Conservation (phyloP, 1,140 invertebrate species). For the Cepaea nemoralis region DNA sequence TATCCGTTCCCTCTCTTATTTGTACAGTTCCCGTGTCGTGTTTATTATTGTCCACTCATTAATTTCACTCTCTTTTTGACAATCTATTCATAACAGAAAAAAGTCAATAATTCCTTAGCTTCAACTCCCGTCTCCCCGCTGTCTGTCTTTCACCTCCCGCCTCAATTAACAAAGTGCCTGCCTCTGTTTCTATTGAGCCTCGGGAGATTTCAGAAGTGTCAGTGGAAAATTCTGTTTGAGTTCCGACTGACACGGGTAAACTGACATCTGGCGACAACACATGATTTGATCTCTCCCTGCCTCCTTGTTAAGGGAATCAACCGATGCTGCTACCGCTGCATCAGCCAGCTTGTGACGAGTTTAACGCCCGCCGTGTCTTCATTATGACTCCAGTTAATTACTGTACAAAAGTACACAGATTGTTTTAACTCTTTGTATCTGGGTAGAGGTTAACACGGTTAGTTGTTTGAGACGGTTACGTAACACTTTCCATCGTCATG, state of each 20-base stretch:
- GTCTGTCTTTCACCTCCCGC: too few species aligned
- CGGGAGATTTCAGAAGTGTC: neutral
- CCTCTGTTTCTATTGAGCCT: neutral
- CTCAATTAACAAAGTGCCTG: slow-evolving; percentile 2
- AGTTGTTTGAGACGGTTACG: too few species aligned
- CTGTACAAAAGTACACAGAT: neutral
- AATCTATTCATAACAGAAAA: too few species aligned
- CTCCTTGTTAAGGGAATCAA: neutral
- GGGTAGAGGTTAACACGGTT: too few species aligned
- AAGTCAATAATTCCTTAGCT: neutral
- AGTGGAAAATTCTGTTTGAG: neutral
- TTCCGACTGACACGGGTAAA: neutral
- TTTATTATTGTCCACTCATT: too few species aligned
- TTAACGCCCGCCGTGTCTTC: neutral
- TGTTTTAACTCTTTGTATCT: too few species aligned
- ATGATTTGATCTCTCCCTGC: neutral
- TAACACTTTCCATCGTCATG: too few species aligned
- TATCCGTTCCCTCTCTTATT: neutral
- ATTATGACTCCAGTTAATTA: neutral
- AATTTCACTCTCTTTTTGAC: too few species aligned
- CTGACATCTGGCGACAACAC: neutral
- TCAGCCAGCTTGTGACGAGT: too few species aligned
- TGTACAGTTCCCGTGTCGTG: too few species aligned
- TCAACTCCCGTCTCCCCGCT: neutral
- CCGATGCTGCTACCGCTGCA: neutral